These are phyloP conservation scores for Euschistus heros DNA, from an alignment of 1,140 invertebrate genomes.

Conservation along the genomic window DNA sequence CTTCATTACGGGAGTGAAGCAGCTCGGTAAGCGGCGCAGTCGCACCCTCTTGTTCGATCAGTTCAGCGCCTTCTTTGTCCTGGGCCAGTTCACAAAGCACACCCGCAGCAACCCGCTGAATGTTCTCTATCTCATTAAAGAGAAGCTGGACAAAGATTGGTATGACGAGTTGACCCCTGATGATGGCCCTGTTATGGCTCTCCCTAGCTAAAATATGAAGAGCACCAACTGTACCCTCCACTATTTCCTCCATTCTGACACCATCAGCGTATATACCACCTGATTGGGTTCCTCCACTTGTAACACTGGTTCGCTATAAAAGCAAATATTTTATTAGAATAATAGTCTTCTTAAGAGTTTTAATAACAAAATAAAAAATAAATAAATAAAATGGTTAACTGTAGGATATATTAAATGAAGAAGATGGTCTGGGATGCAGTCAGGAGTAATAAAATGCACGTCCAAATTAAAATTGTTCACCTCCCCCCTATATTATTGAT, in stretches of 20 bases:
- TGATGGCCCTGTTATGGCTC: constrained; percentile 82
- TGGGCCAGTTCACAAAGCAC: constrained; percentile 91
- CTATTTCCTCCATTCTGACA: constrained; percentile 96
- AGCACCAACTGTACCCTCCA: constrained; percentile 93
- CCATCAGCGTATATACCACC: constrained; percentile 79
- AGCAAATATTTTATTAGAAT: neutral
- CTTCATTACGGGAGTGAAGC: constrained; percentile 88
- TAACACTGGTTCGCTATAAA: constrained; percentile 41
- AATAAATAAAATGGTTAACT: too few relatives aligned
- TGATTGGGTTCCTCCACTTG: constrained; percentile 55
- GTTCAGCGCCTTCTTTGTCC: constrained; percentile 92
- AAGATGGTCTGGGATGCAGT: too few relatives aligned
- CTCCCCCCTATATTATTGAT: too few relatives aligned
- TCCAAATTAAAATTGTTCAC: too few relatives aligned
- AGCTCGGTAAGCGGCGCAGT: constrained; percentile 91
- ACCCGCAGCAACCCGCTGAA: constrained; percentile 89
- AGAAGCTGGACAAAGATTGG: constrained; percentile 77
- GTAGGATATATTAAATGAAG: too few relatives aligned
- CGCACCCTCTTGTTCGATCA: constrained; percentile 93
- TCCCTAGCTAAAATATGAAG: constrained; percentile 92
- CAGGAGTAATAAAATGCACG: too few relatives aligned
- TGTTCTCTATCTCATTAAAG: constrained; percentile 96
- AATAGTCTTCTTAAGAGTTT: too few relatives aligned
- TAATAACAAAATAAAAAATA: too few relatives aligned
- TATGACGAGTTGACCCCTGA: constrained; percentile 84